These are phyloP conservation scores for Chlorodrepanis virens DNA, from an alignment of 2,113 vertebrate genomes.

Conservation along the genomic window DNA sequence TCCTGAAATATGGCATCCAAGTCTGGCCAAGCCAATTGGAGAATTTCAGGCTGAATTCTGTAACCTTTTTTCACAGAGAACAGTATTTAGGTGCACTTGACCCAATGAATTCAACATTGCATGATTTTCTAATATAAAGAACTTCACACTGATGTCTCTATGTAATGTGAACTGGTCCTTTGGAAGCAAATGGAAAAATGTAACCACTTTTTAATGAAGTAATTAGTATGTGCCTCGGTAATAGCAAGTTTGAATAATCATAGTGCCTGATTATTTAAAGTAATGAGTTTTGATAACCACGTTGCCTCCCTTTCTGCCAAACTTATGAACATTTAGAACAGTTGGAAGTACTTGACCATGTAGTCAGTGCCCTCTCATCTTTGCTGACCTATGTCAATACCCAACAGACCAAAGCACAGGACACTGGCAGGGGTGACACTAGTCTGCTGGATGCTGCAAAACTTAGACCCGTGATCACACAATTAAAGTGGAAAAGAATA, in stretches of 20 bases:
- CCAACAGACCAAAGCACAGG: not conserved
- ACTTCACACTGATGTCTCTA: not conserved
- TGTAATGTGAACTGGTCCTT: not conserved
- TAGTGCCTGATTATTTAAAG: not conserved
- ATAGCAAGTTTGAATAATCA: not conserved
- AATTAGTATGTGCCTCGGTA: not conserved
- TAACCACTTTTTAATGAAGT: not conserved
- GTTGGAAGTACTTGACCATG: constrained; percentile 53
- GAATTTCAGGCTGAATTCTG: not conserved
- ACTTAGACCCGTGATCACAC: not conserved
- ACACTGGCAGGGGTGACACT: not conserved
- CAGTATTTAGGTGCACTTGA: not conserved
- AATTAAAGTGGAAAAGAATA: not conserved
- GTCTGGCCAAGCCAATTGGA: not conserved
- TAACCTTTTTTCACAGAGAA: not conserved
- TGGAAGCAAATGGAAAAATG: not conserved
- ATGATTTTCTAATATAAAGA: not conserved
- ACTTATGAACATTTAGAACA: constrained; percentile 64
- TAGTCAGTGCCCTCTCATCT: constrained; percentile 62
- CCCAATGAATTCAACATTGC: not conserved
- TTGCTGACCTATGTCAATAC: constrained; percentile 36
- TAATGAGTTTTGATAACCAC: not conserved
- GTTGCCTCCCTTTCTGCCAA: constrained; percentile 6
- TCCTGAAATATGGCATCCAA: not conserved
- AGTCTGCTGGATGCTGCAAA: not conserved